These are phyloP conservation scores for Nasua narica DNA, from an alignment of 2,797 vertebrate genomes.

Conservation along the genomic window DNA sequence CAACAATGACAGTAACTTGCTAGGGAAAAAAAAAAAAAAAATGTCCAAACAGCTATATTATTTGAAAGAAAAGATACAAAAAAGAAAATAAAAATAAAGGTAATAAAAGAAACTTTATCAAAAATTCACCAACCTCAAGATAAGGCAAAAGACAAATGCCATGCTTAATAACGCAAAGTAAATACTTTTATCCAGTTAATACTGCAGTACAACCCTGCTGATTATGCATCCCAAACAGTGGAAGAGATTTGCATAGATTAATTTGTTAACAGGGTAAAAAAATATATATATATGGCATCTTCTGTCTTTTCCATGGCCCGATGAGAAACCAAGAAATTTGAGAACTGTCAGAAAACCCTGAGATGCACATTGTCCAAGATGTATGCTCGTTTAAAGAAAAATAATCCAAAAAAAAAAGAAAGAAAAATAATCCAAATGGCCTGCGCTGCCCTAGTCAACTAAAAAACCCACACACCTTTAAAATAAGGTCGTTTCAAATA, in stretches of 20 bases:
- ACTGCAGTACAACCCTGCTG: neutral
- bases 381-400: neutral
- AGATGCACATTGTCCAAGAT: neutral
- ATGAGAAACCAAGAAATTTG: neutral
- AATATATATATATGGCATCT: neutral
- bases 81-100: neutral
- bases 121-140: slow-evolving; percentile 2
- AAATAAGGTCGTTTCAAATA: neutral
- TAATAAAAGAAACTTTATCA: neutral
- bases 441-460: neutral
- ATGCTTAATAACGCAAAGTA: neutral
- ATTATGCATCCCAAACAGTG: neutral
- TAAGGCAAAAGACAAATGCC: slow-evolving; percentile 6
- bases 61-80: neutral
- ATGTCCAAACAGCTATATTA: neutral
- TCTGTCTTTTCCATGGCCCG: neutral
- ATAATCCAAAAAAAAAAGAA: too few species aligned
- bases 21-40: neutral
- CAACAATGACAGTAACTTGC: neutral
- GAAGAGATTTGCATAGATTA: neutral
- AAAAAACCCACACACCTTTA: neutral
- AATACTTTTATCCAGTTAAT: neutral
- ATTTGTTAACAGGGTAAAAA: neutral
- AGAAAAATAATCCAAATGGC: neutral
- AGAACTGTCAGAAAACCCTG: neutral